Percentiles rank a stretch among this genome's conserved stretches.
These are phyloP conservation scores for Caenorhabditis doughertyi DNA, from an alignment of 2,888 invertebrate genomes.

Conservation along the genomic window DNA sequence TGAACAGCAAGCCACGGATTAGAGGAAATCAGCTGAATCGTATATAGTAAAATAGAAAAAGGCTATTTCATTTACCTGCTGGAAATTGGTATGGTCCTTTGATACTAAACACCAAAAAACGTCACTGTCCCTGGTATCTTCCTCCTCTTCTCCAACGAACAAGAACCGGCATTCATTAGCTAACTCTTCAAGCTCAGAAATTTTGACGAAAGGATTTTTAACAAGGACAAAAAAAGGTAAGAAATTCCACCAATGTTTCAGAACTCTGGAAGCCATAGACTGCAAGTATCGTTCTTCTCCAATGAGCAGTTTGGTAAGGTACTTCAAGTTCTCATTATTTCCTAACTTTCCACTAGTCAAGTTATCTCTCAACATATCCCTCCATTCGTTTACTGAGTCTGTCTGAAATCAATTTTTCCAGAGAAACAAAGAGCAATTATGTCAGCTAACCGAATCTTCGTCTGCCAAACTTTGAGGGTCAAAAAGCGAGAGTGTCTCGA, in stretches of 20 bases:
- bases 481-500: conserved; percentile 54
- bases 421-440: neutral
- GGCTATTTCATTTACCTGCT: conserved; percentile 17
- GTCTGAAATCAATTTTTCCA: conserved; percentile 24
- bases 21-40: conserved; percentile 53
- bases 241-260: conserved; percentile 68
- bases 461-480: conserved; percentile 56
- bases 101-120: conserved; percentile 60
- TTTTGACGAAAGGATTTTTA: conserved; percentile 58
- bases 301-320: conserved; percentile 54
- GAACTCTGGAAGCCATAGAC: conserved; percentile 43
- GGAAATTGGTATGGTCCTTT: conserved; percentile 52
- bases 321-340: conserved; percentile 59
- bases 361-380: conserved; percentile 53
- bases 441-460: conserved; percentile 43
- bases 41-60: too few species aligned
- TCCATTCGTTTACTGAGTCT: conserved; percentile 59
- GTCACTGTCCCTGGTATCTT: conserved; percentile 22
- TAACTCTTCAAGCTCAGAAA: conserved; percentile 50
- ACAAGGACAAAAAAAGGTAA: conserved; percentile 67
- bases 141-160: conserved; percentile 35
- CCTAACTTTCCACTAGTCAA: conserved; percentile 43
- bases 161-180: conserved; percentile 49
- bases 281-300: conserved; percentile 62
- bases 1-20: conserved; percentile 72